A percentile compares a stretch with the other conserved stretches of the same genome.
phyloP scores from a whole-genome alignment of 2,797 vertebrate species.

The Gymnopithys bicolor region DNA sequence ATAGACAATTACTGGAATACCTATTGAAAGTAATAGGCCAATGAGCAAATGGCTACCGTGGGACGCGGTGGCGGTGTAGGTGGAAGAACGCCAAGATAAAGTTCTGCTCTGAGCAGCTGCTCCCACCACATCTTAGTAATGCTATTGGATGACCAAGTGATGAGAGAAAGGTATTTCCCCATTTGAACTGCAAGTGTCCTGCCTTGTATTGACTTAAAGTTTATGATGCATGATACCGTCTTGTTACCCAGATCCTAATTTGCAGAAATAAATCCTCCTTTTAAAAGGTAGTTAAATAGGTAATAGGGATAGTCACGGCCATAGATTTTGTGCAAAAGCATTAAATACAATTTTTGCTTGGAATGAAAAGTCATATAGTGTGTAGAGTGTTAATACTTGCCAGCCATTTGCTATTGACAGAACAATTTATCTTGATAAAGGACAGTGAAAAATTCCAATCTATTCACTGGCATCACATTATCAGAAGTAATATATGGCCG shows the following conservation, averaged over 20 bases:
- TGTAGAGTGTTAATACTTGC: constrained; percentile 84
- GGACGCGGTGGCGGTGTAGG: constrained; percentile 77
- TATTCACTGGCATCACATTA: constrained; percentile 92
- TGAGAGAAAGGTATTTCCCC: constrained; percentile 79
- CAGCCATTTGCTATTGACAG: constrained; percentile 92
- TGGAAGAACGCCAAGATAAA: constrained; percentile 85
- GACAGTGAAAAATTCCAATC: constrained; percentile 95
- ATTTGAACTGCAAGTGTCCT: constrained; percentile 79
- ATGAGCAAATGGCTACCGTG: constrained; percentile 93
- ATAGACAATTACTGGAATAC: constrained; percentile 95
- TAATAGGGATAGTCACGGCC: constrained; percentile 87
- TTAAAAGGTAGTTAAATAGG: constrained; percentile 95
- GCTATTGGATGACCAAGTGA: constrained; percentile 73
- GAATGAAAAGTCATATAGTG: constrained; percentile 88
- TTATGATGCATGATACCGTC: constrained; percentile 93
- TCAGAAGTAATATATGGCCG: constrained; percentile 89
- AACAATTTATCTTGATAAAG: constrained; percentile 97
- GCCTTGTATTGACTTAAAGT: constrained; percentile 93
- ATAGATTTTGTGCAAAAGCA: constrained; percentile 89
- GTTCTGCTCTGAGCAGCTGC: constrained; percentile 87
- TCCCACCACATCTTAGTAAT: constrained; percentile 67
- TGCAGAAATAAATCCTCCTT: constrained; percentile 92
- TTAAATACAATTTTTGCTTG: constrained; percentile 88
- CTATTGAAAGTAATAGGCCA: constrained; percentile 92
- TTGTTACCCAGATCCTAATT: constrained; percentile 92